Conservation (phyloP, 2,113 vertebrate genomes). For the Diadophis punctatus region DNA sequence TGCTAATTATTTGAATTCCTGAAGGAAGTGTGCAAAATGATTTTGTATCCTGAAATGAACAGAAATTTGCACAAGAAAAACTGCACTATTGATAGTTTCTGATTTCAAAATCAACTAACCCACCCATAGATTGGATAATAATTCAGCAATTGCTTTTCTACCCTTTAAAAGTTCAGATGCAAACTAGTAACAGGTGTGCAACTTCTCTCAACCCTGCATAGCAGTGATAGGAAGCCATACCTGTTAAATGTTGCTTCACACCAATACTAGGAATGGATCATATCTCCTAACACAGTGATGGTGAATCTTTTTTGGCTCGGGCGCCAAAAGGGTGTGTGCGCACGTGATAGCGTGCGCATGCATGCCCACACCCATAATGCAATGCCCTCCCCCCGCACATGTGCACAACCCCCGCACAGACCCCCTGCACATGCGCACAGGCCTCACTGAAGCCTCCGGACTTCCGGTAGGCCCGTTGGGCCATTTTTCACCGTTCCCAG, state of each 20-base stretch:
- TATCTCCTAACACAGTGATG: too few species aligned
- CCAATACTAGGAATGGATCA: not conserved
- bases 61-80: not conserved
- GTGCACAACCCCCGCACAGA: too few species aligned
- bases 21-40: not conserved
- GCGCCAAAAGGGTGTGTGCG: too few species aligned
- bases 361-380: too few species aligned
- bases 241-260: not conserved
- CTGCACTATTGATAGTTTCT: not conserved
- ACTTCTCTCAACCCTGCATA: not conserved
- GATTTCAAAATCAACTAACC: not conserved
- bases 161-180: not conserved
- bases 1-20: not conserved
- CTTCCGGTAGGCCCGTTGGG: too few species aligned
- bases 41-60: not conserved
- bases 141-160: not conserved
- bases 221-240: not conserved
- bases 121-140: not conserved
- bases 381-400: too few species aligned
- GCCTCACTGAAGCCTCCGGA: too few species aligned
- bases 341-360: too few species aligned
- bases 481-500: too few species aligned
- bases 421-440: too few species aligned
- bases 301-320: too few species aligned
- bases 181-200: not conserved